Percentiles rank a stretch among this genome's conserved stretches.
phyloP scores from a whole-genome alignment of 2,888 invertebrate species.

The Dioctria linearis region DNA sequence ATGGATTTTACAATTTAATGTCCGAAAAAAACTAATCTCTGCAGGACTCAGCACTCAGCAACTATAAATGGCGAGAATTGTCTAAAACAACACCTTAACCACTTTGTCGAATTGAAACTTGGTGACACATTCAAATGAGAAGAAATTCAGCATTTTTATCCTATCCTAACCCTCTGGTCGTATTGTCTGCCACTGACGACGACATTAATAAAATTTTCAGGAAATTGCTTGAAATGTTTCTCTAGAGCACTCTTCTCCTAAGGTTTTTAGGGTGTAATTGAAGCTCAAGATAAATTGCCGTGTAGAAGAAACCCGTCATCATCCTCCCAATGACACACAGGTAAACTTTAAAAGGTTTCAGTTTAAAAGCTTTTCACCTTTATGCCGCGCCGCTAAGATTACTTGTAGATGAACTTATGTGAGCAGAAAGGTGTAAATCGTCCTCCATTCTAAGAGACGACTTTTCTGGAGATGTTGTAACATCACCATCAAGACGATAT shows the following conservation, averaged over 20 bases:
- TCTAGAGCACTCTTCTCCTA: background rate
- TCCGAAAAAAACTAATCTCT: background rate
- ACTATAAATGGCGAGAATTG: background rate
- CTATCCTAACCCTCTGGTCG: background rate
- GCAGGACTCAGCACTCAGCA: background rate
- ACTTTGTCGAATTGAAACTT: slow-evolving; percentile 12
- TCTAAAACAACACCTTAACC: background rate
- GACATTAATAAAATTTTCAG: slow-evolving; percentile 19
- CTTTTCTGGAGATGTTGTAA: background rate
- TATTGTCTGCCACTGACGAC: background rate
- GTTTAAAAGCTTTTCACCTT: background rate
- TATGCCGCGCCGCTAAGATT: background rate
- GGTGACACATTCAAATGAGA: slow-evolving; percentile 8
- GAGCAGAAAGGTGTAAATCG: slow-evolving; percentile 1
- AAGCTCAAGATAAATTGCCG: background rate
- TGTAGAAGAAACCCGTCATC: background rate
- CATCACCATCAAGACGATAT: background rate
- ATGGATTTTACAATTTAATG: background rate
- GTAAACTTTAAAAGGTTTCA: background rate
- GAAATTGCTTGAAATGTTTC: slow-evolving; percentile 4
- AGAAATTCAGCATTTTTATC: slow-evolving; percentile 5
- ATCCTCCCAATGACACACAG: background rate
- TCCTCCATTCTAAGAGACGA: background rate
- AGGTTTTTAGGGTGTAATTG: slow-evolving; percentile 5
- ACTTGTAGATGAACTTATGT: slow-evolving; percentile 11